Percentiles rank a stretch among this genome's conserved stretches.
These are phyloP conservation scores for Ophioninae sp. DNA, from an alignment of 2,888 invertebrate species.

Conservation along the genomic window DNA sequence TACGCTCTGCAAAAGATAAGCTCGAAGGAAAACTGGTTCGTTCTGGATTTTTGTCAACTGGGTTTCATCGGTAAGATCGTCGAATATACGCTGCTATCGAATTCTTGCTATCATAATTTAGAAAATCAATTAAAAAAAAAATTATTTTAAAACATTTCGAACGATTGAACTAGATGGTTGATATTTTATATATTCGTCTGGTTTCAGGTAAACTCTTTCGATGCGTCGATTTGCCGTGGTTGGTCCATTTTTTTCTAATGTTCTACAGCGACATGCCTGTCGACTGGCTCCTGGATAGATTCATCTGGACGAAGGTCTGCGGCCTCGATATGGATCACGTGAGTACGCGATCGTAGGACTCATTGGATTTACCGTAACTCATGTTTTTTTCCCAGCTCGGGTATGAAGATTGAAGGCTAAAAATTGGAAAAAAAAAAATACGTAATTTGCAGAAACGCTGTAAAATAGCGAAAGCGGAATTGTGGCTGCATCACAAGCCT, in stretches of 20 bases:
- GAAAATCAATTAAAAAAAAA: not conserved
- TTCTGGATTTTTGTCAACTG: conserved; percentile 95
- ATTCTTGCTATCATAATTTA: not conserved
- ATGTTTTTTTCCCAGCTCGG: not conserved
- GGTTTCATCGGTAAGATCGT: conserved; percentile 92
- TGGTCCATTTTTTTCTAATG: conserved; percentile 96
- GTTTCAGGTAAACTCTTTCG: conserved; percentile 92
- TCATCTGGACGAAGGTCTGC: conserved; percentile 95
- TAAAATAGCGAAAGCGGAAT: conserved; percentile 87
- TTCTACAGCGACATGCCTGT: conserved; percentile 98
- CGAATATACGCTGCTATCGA: not conserved
- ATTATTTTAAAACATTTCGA: not conserved
- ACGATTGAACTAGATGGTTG: not conserved
- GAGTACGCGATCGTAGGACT: conserved; percentile 77
- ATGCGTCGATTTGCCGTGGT: conserved; percentile 91
- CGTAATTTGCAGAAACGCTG: conserved; percentile 89
- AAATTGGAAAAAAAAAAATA: not conserved
- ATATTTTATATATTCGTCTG: not conserved
- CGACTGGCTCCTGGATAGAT: conserved; percentile 96
- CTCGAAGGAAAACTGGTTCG: conserved; percentile 91
- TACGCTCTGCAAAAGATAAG: conserved; percentile 90
- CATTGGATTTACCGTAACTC: not conserved
- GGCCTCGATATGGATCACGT: conserved; percentile 89
- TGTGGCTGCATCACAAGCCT: conserved; percentile 93
- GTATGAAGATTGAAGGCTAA: not conserved